Evolutionary conservation across 2,888 invertebrate species (phyloP), one percentile per base, ranked within the genome.

Genomic region (Tuta absoluta): DNA sequence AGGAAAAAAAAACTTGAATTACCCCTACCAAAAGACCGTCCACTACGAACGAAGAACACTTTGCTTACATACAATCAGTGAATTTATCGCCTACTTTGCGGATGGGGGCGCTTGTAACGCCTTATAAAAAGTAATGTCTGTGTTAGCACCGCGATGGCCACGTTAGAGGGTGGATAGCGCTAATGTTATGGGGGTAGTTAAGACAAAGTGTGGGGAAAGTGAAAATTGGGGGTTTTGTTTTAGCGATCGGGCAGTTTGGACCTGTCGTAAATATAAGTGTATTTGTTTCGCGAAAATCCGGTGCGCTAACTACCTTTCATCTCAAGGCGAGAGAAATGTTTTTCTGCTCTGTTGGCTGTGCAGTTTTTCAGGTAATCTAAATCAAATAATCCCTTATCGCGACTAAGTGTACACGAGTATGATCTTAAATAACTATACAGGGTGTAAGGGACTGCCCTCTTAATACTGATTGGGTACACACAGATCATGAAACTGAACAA

Each of bases 1-100:
- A n/a, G n/a, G n/a, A 33, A 33, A 33, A 33, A 10, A 1, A 33
- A 33, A 33, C 33, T 33, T 7, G 33, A 8, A 33, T 33, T 33
- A 10, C 33, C 5, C 28, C 33, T 33, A 33, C 21, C 5, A 19
- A 49, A 19, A 49, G 49, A 49, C 49, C 49, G 21, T 17, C 49
- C 49, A 21, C 49, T 49, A 10, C 21, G 5, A 21, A 7, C 49
- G 19, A 53, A 24, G 23, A 53, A 53, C 45, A n/a, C 45, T n/a
- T 17, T 45, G 45, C 45, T 45, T 45, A n/a, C 58, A 17, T 63
- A 65, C 67, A 65, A 65, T 63, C 63, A 62, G 58, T n/a, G 12
- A 56, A 67, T 67, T 67, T 67, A 67, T 67, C 38, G 63, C 48
- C 19, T 53, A 65, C 67, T 65, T 63, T 65, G 65, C 41, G 49